phyloP scores from a whole-genome alignment of 1,140 invertebrate species.

The Drosophila orena region DNA sequence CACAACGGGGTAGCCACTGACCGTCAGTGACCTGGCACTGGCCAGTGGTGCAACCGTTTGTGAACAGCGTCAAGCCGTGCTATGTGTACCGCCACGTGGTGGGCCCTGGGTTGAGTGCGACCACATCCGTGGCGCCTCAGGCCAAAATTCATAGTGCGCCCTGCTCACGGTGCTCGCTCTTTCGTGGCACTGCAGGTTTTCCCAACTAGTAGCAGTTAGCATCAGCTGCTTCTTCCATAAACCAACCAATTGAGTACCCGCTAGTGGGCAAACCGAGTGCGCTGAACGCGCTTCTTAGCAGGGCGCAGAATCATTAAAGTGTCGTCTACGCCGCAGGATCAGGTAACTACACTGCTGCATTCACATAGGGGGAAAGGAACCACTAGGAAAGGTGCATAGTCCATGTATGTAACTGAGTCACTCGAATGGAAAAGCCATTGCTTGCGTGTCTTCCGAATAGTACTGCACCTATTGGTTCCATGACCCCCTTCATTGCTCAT shows the following conservation, averaged over 20 bases:
- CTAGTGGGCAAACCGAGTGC: constrained; percentile 50
- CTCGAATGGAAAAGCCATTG: no score
- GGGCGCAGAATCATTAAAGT: constrained; percentile 35
- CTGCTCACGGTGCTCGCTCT: constrained; percentile 64
- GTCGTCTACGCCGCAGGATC: constrained; percentile 7
- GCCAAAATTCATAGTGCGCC: constrained; percentile 84
- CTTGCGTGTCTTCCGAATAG: neutral
- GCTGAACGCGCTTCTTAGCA: constrained; percentile 52
- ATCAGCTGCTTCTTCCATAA: neutral
- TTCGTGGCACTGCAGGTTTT: constrained; percentile 77
- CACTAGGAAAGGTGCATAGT: neutral
- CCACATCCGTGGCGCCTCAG: constrained; percentile 75
- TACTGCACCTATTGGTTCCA: neutral
- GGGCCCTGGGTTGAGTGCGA: constrained; percentile 79
- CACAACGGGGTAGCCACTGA: constrained; percentile 85
- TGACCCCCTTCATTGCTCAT: neutral
- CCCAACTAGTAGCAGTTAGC: constrained; percentile 22
- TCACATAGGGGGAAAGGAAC: neutral
- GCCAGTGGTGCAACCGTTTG: constrained; percentile 84
- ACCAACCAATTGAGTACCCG: neutral
- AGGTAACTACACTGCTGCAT: constrained; percentile 40
- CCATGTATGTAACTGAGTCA: no score
- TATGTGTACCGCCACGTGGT: constrained; percentile 84
- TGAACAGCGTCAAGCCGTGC: constrained; percentile 84
- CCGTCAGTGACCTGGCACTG: constrained; percentile 83